Evolutionary conservation across 2,888 invertebrate genomes (phyloP), one percentile per base, ranked within the genome.

Genomic region (Pycnomerus fuliginosus): DNA sequence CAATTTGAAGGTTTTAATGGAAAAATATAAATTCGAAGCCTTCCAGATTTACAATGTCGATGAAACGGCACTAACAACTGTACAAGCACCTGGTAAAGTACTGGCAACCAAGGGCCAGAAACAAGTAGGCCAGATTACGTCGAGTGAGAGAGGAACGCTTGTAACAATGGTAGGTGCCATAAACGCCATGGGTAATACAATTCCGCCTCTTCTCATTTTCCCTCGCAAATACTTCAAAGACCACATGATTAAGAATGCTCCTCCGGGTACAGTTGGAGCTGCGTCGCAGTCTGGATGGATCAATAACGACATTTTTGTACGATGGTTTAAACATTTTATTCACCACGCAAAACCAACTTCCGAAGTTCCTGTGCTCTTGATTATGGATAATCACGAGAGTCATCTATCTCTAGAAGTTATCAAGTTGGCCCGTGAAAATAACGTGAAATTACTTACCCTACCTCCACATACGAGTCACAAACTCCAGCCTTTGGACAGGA

Each of bases 111-210:
- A 25, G 11, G 25, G 25, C 25, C 25, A 25, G 25, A 25, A 25
- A 25, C 25, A 25, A 25, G 25, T 25, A 3, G 25, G 25, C 25
- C 25, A 25, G 11, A 10, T 25, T 3, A 25, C 25, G 3, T 25
- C 25, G 7, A 7, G 3, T 7, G 25, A 25, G 11, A 25, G 25
- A 10, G 25, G 25, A 4, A 25, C 25, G 3, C 11, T 25, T 8
- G 25, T 25, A 10, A 25, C 25, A 4, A 25, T 25, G 25, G 4
- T 4, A 4, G 25, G 25, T 3, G 10, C 25, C 8, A 25, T 25
- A 25, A 25, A 25, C 11, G 25, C 25, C 4, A 4, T 25, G 8
- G 25, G 25, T 3, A 25, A 25, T 25, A 7, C 25, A 8, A 25
- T 25, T 8, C 25, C 25, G 8, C 25, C 25, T 10, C 10, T 25